Conservation (phyloP, 2,113 vertebrate genomes). For the Falcunculus frontatus region DNA sequence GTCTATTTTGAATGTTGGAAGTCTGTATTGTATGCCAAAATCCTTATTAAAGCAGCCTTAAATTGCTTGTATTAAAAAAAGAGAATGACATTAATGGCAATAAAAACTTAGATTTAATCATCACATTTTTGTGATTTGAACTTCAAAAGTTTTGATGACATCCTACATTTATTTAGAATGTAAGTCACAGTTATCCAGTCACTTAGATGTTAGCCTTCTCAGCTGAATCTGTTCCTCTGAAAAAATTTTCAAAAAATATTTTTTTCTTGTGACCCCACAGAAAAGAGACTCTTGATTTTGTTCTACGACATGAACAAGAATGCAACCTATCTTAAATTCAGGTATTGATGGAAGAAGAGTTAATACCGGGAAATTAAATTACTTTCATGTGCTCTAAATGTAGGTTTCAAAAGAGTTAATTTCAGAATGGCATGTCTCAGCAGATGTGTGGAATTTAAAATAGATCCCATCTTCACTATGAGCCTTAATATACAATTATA, state of each 20-base stretch:
- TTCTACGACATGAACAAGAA: neutral
- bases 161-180: constrained; percentile 21
- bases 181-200: constrained; percentile 21
- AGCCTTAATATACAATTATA: constrained; percentile 26
- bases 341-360: constrained; percentile 10
- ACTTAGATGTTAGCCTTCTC: neutral
- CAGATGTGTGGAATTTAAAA: constrained; percentile 24
- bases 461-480: constrained; percentile 24
- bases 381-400: constrained; percentile 3
- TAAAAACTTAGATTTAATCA: constrained; percentile 10
- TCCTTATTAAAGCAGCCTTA: neutral
- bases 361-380: constrained; percentile 43
- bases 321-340: neutral
- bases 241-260: neutral
- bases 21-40: neutral
- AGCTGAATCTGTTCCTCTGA: neutral
- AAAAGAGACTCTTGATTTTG: neutral
- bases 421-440: constrained; percentile 57
- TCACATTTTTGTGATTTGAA: neutral
- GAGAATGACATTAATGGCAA: neutral
- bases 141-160: neutral
- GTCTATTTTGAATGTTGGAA: neutral
- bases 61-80: neutral
- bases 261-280: neutral
- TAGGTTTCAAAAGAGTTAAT: constrained; percentile 51